Conservation (phyloP, 2,888 invertebrate genomes). For the Archips xylosteana region DNA sequence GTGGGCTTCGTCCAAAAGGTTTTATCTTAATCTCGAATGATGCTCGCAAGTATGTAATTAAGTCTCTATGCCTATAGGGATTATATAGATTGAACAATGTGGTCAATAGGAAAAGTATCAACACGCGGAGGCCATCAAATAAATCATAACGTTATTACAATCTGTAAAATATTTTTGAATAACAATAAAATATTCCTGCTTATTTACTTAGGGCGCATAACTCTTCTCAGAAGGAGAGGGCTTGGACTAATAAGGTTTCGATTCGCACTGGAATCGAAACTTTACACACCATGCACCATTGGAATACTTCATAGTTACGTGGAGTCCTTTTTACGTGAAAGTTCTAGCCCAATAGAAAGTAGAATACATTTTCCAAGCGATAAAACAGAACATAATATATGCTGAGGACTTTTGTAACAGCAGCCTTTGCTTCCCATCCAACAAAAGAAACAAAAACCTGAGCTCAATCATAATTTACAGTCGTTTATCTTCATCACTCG, state of each 20-base stretch:
- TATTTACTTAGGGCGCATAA: too few species aligned
- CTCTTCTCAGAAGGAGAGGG: too few species aligned
- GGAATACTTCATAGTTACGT: too few species aligned
- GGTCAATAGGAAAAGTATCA: slow-evolving; percentile 21
- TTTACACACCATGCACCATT: too few species aligned
- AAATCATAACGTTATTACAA: not conserved
- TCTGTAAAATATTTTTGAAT: not conserved
- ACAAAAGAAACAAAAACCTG: slow-evolving; percentile 47
- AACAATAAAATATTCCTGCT: too few species aligned
- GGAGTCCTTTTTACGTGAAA: too few species aligned
- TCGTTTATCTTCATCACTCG: slow-evolving; percentile 47
- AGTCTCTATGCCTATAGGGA: slow-evolving; percentile 36
- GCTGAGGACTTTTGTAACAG: slow-evolving; percentile 5
- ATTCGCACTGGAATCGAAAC: too few species aligned
- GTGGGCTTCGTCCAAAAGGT: slow-evolving; percentile 38
- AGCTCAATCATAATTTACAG: slow-evolving; percentile 51
- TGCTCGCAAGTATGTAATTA: slow-evolving; percentile 32
- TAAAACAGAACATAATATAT: not conserved
- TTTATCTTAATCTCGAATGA: slow-evolving; percentile 36
- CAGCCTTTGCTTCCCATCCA: slow-evolving; percentile 5
- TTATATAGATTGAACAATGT: slow-evolving; percentile 43
- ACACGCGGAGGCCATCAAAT: slow-evolving; percentile 13
- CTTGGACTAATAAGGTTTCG: too few species aligned
- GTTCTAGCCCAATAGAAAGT: not conserved
- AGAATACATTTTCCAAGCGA: not conserved